Evolutionary conservation across 2,113 vertebrate species (phyloP).

Genomic region (Ceratotherium simum): DNA sequence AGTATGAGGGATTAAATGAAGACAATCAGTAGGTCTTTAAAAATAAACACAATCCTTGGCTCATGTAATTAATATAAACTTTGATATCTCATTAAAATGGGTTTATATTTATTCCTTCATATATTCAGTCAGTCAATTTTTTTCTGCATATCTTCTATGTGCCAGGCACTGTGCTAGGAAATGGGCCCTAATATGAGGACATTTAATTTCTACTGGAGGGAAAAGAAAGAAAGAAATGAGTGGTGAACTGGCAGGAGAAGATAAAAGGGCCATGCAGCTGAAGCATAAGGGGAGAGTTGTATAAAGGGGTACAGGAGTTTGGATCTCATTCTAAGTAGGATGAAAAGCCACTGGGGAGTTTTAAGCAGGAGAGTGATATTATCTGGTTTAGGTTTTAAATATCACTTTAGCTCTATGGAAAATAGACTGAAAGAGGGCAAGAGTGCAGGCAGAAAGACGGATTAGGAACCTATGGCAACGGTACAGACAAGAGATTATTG

Average conservation of each 20-base stretch:
- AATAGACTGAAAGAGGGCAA: not conserved
- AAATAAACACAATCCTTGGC: not conserved
- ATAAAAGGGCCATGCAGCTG: not conserved
- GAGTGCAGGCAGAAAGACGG: not conserved
- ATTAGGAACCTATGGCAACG: not conserved
- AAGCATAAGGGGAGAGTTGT: not conserved
- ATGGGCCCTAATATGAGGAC: not conserved
- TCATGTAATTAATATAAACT: not conserved
- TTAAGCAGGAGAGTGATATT: not conserved
- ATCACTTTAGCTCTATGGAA: not conserved
- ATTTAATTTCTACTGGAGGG: not conserved
- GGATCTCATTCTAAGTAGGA: not conserved
- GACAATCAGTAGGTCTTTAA: not conserved
- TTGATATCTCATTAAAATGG: constrained; percentile 23
- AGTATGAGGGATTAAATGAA: not conserved
- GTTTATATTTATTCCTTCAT: not conserved
- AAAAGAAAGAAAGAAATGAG: not conserved
- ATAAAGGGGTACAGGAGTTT: not conserved
- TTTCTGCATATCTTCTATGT: not conserved
- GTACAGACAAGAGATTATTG: not conserved
- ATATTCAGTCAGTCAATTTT: not conserved
- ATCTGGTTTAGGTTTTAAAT: constrained; percentile 32
- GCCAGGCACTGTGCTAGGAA: constrained; percentile 20
- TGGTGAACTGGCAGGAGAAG: not conserved
- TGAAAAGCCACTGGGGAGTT: not conserved